Evolutionary conservation across 2,888 invertebrate species (phyloP).

Genomic region (Amiota mariae): DNA sequence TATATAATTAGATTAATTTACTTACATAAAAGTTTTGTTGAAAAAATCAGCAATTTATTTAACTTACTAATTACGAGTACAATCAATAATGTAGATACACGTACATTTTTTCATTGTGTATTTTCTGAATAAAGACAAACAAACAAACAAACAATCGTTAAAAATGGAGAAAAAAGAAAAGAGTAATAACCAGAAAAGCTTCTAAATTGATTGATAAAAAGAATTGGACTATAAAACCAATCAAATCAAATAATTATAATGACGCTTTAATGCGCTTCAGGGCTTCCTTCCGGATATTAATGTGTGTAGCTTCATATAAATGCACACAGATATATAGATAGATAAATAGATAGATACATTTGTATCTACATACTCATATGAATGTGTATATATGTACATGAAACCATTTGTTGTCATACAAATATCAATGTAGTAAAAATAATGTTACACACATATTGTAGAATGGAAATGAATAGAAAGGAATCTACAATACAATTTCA

Average conservation of each 20-base stretch:
- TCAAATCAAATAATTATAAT: constrained; percentile 22
- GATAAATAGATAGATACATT: too few relatives aligned
- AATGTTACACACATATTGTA: constrained; percentile 9
- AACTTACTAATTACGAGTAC: constrained; percentile 21
- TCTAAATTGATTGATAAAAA: too few relatives aligned
- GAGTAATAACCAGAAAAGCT: background rate
- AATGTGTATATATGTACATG: constrained; percentile 36
- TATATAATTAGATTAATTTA: too few relatives aligned
- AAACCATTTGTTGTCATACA: constrained; percentile 43
- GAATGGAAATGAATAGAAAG: constrained; percentile 11
- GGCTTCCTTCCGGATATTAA: background rate
- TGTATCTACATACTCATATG: background rate
- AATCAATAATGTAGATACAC: background rate
- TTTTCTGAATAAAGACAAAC: too few relatives aligned
- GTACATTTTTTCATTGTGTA: too few relatives aligned
- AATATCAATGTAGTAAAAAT: constrained; percentile 2
- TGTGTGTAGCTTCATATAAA: constrained; percentile 14
- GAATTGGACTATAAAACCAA: too few relatives aligned
- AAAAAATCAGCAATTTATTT: background rate
- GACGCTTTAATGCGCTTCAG: background rate
- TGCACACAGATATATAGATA: background rate
- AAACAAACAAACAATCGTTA: too few relatives aligned
- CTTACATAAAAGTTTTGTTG: too few relatives aligned
- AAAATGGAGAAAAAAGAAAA: background rate
- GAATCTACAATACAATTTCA: background rate